Evolutionary conservation across 2,113 vertebrate genomes (phyloP).

Genomic region (Heteronetta atricapilla): DNA sequence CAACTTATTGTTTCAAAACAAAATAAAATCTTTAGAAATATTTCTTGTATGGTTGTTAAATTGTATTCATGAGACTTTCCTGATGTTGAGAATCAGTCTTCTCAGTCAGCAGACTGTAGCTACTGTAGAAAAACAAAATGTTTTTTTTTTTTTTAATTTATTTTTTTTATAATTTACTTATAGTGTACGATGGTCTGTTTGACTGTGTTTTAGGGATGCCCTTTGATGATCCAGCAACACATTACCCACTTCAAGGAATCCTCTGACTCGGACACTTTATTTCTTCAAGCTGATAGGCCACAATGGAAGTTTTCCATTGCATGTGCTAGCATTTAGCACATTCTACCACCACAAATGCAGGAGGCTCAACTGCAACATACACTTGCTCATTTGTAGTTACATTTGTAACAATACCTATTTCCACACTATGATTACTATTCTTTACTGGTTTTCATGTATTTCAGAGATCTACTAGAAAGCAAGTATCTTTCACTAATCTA

Average conservation of each 20-base stretch:
- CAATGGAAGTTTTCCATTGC: neutral
- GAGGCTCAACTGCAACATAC: neutral
- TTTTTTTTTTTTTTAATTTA: too few species aligned
- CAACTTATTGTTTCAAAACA: neutral
- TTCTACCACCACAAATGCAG: neutral
- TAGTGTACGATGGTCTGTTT: neutral
- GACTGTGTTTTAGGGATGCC: neutral
- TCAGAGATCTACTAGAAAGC: neutral
- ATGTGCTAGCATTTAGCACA: neutral
- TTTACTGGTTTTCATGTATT: neutral
- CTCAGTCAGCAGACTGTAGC: neutral
- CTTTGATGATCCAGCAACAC: neutral
- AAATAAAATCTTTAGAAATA: neutral
- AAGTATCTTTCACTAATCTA: neutral
- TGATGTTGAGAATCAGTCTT: neutral
- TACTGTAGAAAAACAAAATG: neutral
- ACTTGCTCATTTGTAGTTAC: neutral
- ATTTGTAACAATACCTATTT: neutral
- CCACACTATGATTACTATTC: neutral
- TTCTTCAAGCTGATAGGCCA: neutral
- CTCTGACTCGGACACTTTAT: neutral
- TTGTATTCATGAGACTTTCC: neutral
- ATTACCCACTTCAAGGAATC: neutral
- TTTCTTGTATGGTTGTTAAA: neutral
- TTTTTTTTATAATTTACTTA: neutral